These are phyloP conservation scores for Rhinopomastus cyanomelas DNA, from an alignment of 2,113 vertebrate genomes.

Conservation along the genomic window DNA sequence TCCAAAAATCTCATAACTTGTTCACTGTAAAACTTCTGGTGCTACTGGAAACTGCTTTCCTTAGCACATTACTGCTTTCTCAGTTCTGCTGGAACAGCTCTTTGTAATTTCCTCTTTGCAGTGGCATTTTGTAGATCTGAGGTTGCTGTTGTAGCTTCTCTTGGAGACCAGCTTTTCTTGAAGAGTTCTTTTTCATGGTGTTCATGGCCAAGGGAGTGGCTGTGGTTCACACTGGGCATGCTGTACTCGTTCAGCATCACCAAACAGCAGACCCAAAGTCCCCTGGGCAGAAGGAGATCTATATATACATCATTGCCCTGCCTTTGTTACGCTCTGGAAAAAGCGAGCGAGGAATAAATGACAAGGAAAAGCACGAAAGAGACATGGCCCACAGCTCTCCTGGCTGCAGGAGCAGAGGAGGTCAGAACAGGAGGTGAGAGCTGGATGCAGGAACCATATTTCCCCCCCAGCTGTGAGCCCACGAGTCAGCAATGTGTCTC, in stretches of 20 bases:
- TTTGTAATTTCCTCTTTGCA: neutral
- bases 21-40: neutral
- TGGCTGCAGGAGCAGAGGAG: neutral
- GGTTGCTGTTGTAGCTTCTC: neutral
- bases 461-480: neutral
- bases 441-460: neutral
- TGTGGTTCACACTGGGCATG: neutral
- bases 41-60: neutral
- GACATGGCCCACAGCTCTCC: neutral
- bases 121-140: neutral
- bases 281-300: neutral
- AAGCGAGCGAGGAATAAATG: neutral
- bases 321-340: neutral
- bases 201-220: neutral
- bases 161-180: neutral
- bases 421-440: neutral
- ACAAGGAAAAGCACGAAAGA: neutral
- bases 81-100: neutral
- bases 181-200: neutral
- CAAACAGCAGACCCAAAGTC: neutral
- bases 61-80: neutral
- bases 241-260: neutral
- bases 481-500: neutral
- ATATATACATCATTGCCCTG: neutral
- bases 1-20: neutral